A percentile compares a stretch with the other conserved stretches of the same genome.
Conservation (phyloP, 2,797 vertebrate genomes). For the Halcyon chelicuti region DNA sequence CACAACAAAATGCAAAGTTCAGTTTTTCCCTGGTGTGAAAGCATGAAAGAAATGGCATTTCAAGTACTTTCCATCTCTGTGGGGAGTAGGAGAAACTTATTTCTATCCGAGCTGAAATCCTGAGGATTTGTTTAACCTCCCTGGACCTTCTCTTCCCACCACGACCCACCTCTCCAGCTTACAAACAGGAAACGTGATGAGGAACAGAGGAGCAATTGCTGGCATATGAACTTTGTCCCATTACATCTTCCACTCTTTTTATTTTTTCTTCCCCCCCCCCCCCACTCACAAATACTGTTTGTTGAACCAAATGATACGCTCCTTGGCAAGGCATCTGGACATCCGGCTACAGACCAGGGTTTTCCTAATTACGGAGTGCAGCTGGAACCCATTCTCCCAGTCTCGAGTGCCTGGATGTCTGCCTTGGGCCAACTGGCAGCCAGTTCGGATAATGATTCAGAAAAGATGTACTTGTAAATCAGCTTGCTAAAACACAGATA, state of each 20-base stretch:
- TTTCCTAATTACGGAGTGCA: slow-evolving; percentile 50
- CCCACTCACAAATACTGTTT: not conserved
- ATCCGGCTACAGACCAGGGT: slow-evolving; percentile 44
- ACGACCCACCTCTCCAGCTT: not conserved
- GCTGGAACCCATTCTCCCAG: slow-evolving; percentile 52
- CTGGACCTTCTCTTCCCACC: not conserved
- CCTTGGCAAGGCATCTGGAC: slow-evolving; percentile 56
- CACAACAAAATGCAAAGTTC: not conserved
- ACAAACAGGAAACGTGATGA: accelerated
- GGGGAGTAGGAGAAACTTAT: not conserved
- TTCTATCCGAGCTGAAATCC: not conserved
- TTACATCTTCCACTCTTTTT: not conserved
- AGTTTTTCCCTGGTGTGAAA: not conserved
- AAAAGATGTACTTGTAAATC: slow-evolving; percentile 55
- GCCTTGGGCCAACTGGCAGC: slow-evolving; percentile 62
- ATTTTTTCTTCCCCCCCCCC: not conserved
- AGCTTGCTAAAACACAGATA: slow-evolving; percentile 20
- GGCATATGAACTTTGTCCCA: not conserved
- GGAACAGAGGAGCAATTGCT: not conserved
- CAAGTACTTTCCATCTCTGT: not conserved
- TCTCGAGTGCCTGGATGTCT: slow-evolving; percentile 40
- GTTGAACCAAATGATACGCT: not conserved
- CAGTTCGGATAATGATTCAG: not conserved
- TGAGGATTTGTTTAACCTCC: not conserved
- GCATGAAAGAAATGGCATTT: slow-evolving; percentile 29